Conservation (phyloP, 2,797 vertebrate genomes). For the Acanthurus leucopareius region DNA sequence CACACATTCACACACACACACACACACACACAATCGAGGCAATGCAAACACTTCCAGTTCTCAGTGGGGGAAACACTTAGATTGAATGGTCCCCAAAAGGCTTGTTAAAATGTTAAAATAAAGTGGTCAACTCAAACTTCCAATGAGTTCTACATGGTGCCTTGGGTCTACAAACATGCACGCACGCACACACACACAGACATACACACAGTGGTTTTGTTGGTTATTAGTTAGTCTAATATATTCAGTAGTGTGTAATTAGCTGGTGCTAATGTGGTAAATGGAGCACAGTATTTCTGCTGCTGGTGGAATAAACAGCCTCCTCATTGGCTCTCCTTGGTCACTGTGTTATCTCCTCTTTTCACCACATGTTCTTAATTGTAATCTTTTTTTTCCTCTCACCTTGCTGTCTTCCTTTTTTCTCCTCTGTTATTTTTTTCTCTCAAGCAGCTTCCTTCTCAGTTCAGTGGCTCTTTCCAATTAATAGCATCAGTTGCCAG, state of each 20-base stretch:
- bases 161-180: conserved; percentile 29
- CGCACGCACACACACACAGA: conserved; percentile 33
- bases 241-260: conserved; percentile 76
- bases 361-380: not conserved
- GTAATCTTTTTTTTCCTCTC: not conserved
- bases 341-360: conserved; percentile 28
- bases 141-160: conserved; percentile 54
- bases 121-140: conserved; percentile 68
- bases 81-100: conserved; percentile 74
- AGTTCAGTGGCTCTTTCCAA: not conserved
- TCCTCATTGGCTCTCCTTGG: conserved; percentile 25
- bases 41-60: conserved; percentile 61
- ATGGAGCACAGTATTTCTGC: conserved; percentile 65
- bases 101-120: conserved; percentile 75
- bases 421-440: not conserved
- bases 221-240: conserved; percentile 78
- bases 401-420: not conserved
- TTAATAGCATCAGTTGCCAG: not conserved
- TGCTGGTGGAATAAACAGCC: conserved; percentile 52
- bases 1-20: conserved; percentile 18
- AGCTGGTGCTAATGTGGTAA: conserved; percentile 74
- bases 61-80: conserved; percentile 48
- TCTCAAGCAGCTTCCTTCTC: conserved; percentile 11
- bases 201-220: conserved; percentile 34
- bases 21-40: conserved; percentile 35